A percentile compares a stretch with the other conserved stretches of the same genome.
These are phyloP conservation scores for Lissocephala sabroskyi DNA, from an alignment of 2,888 invertebrate species.

Conservation along the genomic window DNA sequence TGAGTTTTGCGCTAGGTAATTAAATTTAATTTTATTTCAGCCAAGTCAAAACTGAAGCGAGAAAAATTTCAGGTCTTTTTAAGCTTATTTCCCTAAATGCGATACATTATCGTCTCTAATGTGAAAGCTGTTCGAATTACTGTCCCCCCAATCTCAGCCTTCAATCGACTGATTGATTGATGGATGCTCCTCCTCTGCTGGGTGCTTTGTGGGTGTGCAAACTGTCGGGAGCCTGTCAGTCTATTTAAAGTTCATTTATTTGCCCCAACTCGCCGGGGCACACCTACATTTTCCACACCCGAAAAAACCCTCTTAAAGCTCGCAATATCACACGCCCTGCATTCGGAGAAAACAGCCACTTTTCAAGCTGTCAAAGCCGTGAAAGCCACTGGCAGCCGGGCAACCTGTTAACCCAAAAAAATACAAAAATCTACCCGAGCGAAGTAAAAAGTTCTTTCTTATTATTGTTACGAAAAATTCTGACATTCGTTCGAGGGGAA, in stretches of 20 bases:
- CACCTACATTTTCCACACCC: too few relatives aligned
- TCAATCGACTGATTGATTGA: conserved; percentile 42
- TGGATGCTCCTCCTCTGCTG: conserved; percentile 32
- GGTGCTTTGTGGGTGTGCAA: too few relatives aligned
- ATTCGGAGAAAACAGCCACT: too few relatives aligned
- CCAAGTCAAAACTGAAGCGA: conserved; percentile 17
- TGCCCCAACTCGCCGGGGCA: too few relatives aligned
- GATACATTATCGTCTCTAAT: too few relatives aligned
- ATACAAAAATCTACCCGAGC: conserved; percentile 8
- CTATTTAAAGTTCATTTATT: too few relatives aligned
- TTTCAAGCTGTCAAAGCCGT: too few relatives aligned
- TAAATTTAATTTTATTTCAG: conserved; percentile 59
- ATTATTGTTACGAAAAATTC: conserved; percentile 52
- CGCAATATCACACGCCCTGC: not conserved
- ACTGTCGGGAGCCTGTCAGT: too few relatives aligned
- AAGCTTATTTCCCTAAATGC: too few relatives aligned
- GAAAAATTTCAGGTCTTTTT: too few relatives aligned
- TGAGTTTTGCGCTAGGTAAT: conserved; percentile 60
- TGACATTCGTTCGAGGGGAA: conserved; percentile 26
- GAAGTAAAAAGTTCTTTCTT: conserved; percentile 44
- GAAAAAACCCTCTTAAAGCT: not conserved
- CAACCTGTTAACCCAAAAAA: conserved; percentile 47
- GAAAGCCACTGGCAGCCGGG: conserved; percentile 18
- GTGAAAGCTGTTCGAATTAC: conserved; percentile 33
- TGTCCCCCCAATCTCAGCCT: conserved; percentile 48